Evolutionary conservation across 2,888 invertebrate species (phyloP), one percentile per base, ranked within the genome.

Genomic region (Pyrgus malvae): DNA sequence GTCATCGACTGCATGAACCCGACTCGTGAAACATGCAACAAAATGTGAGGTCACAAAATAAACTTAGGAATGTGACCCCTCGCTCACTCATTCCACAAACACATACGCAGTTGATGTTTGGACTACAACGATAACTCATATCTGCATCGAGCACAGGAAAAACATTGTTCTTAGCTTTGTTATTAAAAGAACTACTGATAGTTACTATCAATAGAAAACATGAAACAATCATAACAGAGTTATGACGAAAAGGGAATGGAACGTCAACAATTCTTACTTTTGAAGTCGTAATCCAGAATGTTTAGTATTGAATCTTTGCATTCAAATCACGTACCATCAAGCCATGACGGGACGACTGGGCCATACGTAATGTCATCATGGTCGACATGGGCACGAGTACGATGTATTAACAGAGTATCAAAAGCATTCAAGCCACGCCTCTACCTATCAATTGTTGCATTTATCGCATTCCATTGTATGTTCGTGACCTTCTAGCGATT

Each of bases 381-480:
- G 23, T 50, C 41, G 27, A 9, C 37, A 45, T 45, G 38, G 37
- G 19, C 53, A 38, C 45, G 21, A 51, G 14, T 27, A 14, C 49
- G 49, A 21, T 46, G 50, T 54, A 33, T 51, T 44, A 19, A 25
- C 51, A 37, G 33, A 16, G 35, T 29, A 53, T 38, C 27, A 16
- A 45, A 37, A 29, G 27, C 29, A 84, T 84, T 78, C 83, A 65
- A 65, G 63, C 65, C 77, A 76, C 78, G 78, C 72, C 51, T 53
- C 44, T 53, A 16, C 35, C 70, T 72, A 69, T 73, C 74, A 62
- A 82, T 83, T 83, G 83, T 79, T 68, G 72, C 61, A 69, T 69
- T 70, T 66, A 66, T 70, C 66, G 72, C 83, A 85, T 85, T 82
- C 82, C 83, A 76, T 78, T 76, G 76, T 73, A 57, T 58, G 72